These are phyloP conservation scores for Bubo bubo DNA, from an alignment of 2,113 vertebrate species.

Conservation along the genomic window DNA sequence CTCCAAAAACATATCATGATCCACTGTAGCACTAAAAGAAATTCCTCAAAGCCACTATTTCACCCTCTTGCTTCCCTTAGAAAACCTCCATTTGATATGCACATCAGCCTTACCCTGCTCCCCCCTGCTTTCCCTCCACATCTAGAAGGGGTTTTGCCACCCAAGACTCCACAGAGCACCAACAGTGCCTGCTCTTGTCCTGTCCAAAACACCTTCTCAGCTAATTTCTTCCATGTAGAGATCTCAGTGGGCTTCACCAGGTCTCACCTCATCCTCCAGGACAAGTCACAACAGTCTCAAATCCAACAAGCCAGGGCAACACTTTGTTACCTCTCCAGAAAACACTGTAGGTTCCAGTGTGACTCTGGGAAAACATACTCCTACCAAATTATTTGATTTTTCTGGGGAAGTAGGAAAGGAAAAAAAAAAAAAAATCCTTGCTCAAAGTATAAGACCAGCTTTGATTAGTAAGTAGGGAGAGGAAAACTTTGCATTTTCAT, in stretches of 20 bases:
- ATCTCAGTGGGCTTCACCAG: background rate
- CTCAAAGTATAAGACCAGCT: background rate
- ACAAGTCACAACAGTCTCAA: background rate
- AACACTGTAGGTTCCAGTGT: rapidly evolving
- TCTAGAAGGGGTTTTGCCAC: background rate
- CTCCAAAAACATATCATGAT: background rate
- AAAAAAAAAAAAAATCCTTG: background rate
- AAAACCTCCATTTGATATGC: background rate
- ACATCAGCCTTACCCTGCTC: background rate
- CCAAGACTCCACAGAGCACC: background rate
- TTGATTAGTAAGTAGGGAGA: background rate
- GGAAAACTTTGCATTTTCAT: background rate
- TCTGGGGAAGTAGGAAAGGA: background rate
- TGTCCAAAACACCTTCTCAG: background rate
- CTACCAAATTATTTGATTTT: background rate
- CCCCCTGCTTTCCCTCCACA: background rate
- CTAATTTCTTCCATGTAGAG: background rate
- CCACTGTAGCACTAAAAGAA: background rate
- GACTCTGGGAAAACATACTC: background rate
- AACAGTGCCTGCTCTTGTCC: rapidly evolving
- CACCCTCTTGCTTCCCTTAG: background rate
- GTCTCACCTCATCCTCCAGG: background rate
- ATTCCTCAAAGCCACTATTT: background rate
- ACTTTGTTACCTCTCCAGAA: background rate
- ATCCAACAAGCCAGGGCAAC: background rate